These are phyloP conservation scores for Ia io DNA, from an alignment of 2,113 vertebrate genomes.

Conservation along the genomic window DNA sequence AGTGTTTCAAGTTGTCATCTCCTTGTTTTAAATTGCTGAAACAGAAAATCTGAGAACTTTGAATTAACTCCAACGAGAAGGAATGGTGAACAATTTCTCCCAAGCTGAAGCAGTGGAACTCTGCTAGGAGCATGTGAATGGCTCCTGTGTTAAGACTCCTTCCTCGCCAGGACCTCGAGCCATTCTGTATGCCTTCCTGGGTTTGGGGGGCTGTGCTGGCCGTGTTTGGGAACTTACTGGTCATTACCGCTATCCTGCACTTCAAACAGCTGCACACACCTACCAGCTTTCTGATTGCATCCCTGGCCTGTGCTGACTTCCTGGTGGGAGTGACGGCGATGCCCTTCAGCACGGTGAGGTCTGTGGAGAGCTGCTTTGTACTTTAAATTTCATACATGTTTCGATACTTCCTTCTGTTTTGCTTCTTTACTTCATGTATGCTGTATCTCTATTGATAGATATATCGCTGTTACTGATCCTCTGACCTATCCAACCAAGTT, in stretches of 20 bases:
- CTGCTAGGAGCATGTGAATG: slow-evolving; percentile 45
- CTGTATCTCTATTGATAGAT: slow-evolving; percentile 71
- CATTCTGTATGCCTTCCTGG: slow-evolving; percentile 31
- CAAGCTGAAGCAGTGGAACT: background rate
- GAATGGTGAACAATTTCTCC: background rate
- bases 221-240: slow-evolving; percentile 69
- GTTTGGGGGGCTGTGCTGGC: slow-evolving; percentile 49
- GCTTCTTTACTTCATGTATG: slow-evolving; percentile 71
- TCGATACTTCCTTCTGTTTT: slow-evolving; percentile 69
- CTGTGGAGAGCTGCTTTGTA: slow-evolving; percentile 76
- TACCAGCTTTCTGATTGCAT: slow-evolving; percentile 50
- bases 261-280: slow-evolving; percentile 73
- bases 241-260: slow-evolving; percentile 62
- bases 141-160: slow-evolving; percentile 45
- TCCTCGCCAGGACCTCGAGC: background rate
- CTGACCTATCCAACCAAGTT: slow-evolving; percentile 71
- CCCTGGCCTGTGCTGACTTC: slow-evolving; percentile 53
- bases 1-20: background rate
- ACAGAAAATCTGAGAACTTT: background rate
- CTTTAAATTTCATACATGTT: slow-evolving; percentile 71
- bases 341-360: slow-evolving; percentile 63
- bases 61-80: background rate
- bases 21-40: background rate
- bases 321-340: slow-evolving; percentile 49
- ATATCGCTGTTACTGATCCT: slow-evolving; percentile 70